phyloP scores from a whole-genome alignment of 2,797 vertebrate species.

The Lophotriccus pileatus region DNA sequence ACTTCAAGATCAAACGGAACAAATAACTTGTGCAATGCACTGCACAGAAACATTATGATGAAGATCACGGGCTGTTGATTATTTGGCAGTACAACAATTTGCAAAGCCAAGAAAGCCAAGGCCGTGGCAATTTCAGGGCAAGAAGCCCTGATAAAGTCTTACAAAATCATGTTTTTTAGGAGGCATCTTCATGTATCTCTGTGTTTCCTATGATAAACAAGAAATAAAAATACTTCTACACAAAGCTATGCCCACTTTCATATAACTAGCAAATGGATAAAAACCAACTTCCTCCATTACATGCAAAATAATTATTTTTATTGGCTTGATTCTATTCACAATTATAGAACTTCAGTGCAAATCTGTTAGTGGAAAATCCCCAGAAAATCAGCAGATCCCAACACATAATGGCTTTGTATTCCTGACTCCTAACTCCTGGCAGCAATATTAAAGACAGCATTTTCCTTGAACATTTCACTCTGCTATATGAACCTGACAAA shows the following conservation, averaged over 20 bases:
- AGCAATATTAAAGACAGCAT: background rate
- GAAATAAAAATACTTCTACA: background rate
- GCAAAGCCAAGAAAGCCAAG: conserved; percentile 50
- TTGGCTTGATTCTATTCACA: background rate
- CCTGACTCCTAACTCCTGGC: background rate
- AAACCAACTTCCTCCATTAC: background rate
- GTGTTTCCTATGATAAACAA: background rate
- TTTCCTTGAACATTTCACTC: conserved; percentile 13
- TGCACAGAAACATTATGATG: background rate
- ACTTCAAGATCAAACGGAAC: background rate
- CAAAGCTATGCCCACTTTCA: background rate
- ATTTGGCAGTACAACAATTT: conserved; percentile 27
- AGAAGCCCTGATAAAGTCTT: background rate
- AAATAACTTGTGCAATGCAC: conserved; percentile 10
- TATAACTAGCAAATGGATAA: background rate
- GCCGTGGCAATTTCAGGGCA: conserved; percentile 25
- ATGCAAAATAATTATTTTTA: background rate
- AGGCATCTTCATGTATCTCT: background rate
- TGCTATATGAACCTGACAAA: conserved; percentile 2
- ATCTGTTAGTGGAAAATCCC: background rate
- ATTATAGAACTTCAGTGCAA: background rate
- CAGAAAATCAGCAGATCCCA: conserved; percentile 12
- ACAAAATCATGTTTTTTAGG: background rate
- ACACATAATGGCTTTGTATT: background rate
- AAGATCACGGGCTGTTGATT: background rate